phyloP scores from a whole-genome alignment of 1,140 invertebrate species.

The Macrosteles quadrilineatus region DNA sequence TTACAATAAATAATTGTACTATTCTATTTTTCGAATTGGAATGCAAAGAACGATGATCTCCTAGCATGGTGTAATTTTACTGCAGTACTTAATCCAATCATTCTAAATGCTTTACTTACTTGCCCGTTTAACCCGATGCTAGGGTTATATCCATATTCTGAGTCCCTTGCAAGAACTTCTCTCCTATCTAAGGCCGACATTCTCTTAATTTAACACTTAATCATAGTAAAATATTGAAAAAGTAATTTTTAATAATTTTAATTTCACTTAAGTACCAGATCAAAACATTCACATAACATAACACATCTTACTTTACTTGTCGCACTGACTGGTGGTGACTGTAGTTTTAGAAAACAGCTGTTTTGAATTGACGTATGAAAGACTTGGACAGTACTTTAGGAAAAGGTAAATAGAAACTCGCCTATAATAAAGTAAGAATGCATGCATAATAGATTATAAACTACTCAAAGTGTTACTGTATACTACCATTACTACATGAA shows the following conservation, averaged over 20 bases:
- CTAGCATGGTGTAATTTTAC: neutral
- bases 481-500: too few species aligned
- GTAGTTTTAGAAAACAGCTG: neutral
- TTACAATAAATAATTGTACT: too few species aligned
- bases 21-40: too few species aligned
- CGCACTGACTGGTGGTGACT: neutral
- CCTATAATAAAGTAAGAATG: too few species aligned
- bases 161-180: neutral
- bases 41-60: too few species aligned
- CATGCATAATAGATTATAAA: too few species aligned
- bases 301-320: neutral
- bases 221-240: constrained; percentile 3
- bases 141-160: constrained; percentile 14
- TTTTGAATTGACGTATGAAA: constrained; percentile 13
- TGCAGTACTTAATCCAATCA: neutral
- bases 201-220: neutral
- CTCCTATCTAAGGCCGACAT: constrained; percentile 6
- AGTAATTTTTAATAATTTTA: neutral
- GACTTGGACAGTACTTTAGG: neutral
- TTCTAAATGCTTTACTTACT: neutral
- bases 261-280: neutral
- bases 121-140: neutral
- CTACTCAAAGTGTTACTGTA: too few species aligned
- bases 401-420: constrained; percentile 45
- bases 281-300: neutral